These are phyloP conservation scores for Elaphurus davidianus DNA, from an alignment of 2,113 vertebrate genomes.

Conservation along the genomic window DNA sequence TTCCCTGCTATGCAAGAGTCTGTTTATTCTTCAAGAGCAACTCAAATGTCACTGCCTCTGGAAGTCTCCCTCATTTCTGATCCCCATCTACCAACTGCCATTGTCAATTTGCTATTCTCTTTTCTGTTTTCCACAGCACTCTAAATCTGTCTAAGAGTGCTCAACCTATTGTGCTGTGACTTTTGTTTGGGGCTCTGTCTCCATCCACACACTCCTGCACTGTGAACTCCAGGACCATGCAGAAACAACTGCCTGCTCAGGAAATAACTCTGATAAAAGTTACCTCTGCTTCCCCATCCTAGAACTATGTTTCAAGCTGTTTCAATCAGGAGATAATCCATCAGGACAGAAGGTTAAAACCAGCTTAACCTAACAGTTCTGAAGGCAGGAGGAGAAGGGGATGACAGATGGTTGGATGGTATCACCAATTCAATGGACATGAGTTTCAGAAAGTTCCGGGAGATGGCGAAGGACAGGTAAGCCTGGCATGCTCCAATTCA, in stretches of 20 bases:
- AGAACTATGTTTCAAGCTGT: background rate
- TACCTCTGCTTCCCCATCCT: background rate
- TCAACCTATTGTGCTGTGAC: background rate
- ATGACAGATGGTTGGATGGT: background rate
- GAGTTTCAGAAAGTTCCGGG: background rate
- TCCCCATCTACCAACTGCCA: background rate
- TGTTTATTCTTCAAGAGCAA: conserved; percentile 19
- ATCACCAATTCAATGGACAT: background rate
- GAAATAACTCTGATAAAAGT: conserved; percentile 26
- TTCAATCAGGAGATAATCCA: background rate
- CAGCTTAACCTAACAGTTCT: background rate
- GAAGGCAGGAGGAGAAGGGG: background rate
- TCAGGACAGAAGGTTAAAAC: conserved; percentile 2
- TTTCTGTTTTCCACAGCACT: background rate
- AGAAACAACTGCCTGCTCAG: background rate
- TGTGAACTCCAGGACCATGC: background rate
- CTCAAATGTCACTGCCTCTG: background rate
- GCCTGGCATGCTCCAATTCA: background rate
- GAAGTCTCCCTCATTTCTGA: background rate
- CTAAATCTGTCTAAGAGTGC: background rate
- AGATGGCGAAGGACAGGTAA: background rate
- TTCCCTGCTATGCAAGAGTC: background rate
- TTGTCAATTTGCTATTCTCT: background rate
- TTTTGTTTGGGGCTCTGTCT: background rate
- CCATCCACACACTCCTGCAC: background rate